phyloP scores from a whole-genome alignment of 2,113 vertebrate species.

The Ochotona princeps region DNA sequence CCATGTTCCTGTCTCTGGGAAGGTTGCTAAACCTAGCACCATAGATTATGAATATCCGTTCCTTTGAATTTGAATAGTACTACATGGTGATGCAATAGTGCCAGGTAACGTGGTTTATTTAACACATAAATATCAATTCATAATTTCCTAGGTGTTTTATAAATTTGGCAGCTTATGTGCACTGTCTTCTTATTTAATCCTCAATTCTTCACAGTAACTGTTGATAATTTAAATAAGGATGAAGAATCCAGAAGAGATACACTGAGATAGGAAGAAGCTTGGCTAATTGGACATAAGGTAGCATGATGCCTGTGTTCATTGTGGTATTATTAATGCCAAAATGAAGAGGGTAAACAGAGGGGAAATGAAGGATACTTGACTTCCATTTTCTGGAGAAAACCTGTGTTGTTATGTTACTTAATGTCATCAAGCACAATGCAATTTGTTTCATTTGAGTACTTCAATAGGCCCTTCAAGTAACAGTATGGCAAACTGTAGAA shows the following conservation, averaged over 20 bases:
- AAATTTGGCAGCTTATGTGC: background rate
- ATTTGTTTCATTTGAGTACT: background rate
- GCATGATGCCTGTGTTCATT: background rate
- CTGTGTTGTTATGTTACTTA: background rate
- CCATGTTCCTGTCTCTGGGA: background rate
- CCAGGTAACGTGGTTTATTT: background rate
- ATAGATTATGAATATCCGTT: background rate
- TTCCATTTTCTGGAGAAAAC: background rate
- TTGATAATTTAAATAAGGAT: background rate
- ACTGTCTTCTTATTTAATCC: background rate
- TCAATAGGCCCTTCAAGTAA: background rate
- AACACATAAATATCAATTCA: background rate
- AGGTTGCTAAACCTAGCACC: background rate
- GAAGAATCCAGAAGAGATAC: background rate
- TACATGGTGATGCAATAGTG: background rate
- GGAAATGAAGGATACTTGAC: background rate
- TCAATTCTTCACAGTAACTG: background rate
- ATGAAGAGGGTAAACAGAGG: background rate
- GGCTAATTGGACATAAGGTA: background rate
- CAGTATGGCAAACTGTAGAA: slow-evolving; percentile 19
- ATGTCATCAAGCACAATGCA: background rate
- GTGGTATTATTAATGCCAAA: background rate
- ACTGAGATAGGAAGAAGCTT: background rate
- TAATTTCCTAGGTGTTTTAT: background rate
- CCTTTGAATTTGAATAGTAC: background rate